phyloP scores from a whole-genome alignment of 2,113 vertebrate species.

The Oncorhynchus clarkii region DNA sequence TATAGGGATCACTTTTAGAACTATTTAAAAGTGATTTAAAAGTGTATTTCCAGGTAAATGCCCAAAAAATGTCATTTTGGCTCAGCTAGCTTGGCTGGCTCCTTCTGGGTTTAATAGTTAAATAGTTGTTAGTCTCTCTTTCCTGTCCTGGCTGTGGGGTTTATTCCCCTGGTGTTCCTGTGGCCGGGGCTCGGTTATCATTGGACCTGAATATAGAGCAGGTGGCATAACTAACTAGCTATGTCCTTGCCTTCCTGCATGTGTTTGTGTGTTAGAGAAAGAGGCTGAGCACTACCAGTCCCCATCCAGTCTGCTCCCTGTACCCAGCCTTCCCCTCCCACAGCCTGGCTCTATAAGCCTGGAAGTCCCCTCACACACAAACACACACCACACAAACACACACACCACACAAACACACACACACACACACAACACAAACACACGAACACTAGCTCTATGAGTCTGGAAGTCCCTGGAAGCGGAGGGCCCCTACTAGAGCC shows the following conservation, averaged over 20 bases:
- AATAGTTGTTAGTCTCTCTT: constrained; percentile 58
- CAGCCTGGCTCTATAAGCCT: neutral
- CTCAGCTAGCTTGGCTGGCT: too few species aligned
- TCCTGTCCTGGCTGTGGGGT: constrained; percentile 1
- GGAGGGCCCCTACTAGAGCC: too few species aligned
- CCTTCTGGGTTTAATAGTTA: constrained; percentile 50
- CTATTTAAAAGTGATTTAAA: too few species aligned
- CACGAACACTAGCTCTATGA: too few species aligned
- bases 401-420: neutral
- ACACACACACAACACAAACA: neutral
- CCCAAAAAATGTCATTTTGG: too few species aligned
- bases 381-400: neutral
- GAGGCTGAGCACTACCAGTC: neutral
- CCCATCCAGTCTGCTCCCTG: neutral
- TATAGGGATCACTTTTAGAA: too few species aligned
- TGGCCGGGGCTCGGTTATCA: too few species aligned
- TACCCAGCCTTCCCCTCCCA: neutral
- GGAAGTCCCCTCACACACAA: neutral
- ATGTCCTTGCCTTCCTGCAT: constrained; percentile 2
- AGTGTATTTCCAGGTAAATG: too few species aligned
- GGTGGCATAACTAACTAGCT: constrained; percentile 14
- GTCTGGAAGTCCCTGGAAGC: too few species aligned
- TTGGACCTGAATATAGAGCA: neutral
- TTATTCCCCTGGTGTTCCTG: neutral
- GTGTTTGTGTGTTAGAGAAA: constrained; percentile 4